phyloP scores from a whole-genome alignment of 2,888 invertebrate genomes.

The Dioctria rufipes region DNA sequence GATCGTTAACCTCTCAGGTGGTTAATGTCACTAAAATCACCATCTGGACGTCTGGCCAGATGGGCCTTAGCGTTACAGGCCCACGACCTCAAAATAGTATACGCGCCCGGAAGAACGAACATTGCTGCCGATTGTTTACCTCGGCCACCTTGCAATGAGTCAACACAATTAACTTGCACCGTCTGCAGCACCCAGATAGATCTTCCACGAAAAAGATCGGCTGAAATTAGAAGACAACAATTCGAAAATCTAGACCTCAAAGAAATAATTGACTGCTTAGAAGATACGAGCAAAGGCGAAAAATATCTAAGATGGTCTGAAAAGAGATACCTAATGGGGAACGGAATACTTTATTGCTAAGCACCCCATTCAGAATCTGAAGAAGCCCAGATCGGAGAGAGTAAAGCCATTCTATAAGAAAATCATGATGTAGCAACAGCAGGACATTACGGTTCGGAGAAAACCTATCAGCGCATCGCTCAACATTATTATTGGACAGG shows the following conservation, averaged over 20 bases:
- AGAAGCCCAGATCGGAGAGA: constrained; percentile 54
- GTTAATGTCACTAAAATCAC: too few relatives aligned
- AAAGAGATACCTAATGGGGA: constrained; percentile 32
- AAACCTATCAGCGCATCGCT: constrained; percentile 45
- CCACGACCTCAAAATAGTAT: too few relatives aligned
- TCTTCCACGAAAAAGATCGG: not conserved
- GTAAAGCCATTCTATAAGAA: constrained; percentile 19
- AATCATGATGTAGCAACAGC: constrained; percentile 59
- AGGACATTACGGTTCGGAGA: not conserved
- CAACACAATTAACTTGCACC: not conserved
- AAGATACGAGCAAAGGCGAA: constrained; percentile 50
- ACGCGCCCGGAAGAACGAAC: not conserved
- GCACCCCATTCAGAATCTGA: constrained; percentile 2
- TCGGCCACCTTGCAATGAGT: not conserved
- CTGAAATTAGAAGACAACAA: constrained; percentile 55
- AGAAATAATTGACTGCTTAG: constrained; percentile 47
- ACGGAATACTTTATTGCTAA: constrained; percentile 35
- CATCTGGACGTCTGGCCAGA: not conserved
- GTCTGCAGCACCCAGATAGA: constrained; percentile 7
- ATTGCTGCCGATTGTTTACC: not conserved
- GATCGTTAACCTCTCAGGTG: too few relatives aligned
- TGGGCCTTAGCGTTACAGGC: not conserved
- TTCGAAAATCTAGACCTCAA: constrained; percentile 60
- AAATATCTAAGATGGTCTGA: constrained; percentile 54
- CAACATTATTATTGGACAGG: constrained; percentile 58